A percentile compares a stretch with the other conserved stretches of the same genome.
phyloP scores from a whole-genome alignment of 2,113 vertebrate species.

The Gila orcuttii region DNA sequence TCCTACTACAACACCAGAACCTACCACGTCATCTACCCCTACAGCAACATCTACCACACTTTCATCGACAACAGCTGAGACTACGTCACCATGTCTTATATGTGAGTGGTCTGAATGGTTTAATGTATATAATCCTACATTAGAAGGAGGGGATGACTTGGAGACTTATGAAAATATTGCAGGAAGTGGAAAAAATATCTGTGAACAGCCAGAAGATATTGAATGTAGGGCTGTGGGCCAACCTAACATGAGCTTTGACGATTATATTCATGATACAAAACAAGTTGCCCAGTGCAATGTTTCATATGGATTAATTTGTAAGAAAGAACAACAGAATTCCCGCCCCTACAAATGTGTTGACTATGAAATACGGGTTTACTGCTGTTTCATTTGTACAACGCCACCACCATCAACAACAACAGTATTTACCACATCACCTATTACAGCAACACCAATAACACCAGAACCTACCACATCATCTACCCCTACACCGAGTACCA shows the following conservation, averaged over 20 bases:
- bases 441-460: background rate
- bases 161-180: slow-evolving; percentile 62
- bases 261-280: background rate
- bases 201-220: slow-evolving; percentile 53
- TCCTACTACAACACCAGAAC: background rate
- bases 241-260: slow-evolving; percentile 31
- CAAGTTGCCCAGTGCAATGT: slow-evolving; percentile 59
- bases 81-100: slow-evolving; percentile 37
- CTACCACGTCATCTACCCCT: background rate
- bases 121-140: slow-evolving; percentile 37
- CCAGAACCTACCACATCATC: background rate
- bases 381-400: slow-evolving; percentile 45
- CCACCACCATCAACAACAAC: background rate
- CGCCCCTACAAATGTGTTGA: slow-evolving; percentile 59
- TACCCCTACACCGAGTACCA: background rate
- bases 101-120: slow-evolving; percentile 63
- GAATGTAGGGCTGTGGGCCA: slow-evolving; percentile 38
- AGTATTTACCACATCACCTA: background rate
- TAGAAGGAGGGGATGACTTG: slow-evolving; percentile 19
- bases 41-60: background rate
- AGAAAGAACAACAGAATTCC: background rate
- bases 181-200: slow-evolving; percentile 37
- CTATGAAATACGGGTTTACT: slow-evolving; percentile 57
- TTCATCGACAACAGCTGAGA: background rate
- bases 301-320: slow-evolving; percentile 58